These are phyloP conservation scores for Himantopus leucocephalus DNA, from an alignment of 2,113 vertebrate species.

Conservation along the genomic window DNA sequence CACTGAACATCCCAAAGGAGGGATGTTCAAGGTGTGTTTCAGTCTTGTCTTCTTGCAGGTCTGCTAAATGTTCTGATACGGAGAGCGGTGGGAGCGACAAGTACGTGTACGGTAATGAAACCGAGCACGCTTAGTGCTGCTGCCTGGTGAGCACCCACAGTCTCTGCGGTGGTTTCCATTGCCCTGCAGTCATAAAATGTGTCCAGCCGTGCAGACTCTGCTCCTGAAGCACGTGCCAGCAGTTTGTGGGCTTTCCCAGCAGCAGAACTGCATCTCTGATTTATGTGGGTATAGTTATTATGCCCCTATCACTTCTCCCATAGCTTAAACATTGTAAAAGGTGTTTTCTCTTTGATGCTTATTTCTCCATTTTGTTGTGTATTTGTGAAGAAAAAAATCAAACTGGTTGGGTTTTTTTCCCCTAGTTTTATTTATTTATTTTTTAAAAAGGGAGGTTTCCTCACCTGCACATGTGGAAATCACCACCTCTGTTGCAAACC, in stretches of 20 bases:
- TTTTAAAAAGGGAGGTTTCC: neutral
- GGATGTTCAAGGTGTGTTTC: neutral
- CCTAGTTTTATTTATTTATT: neutral
- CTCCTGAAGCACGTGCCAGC: neutral
- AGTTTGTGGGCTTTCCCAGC: neutral
- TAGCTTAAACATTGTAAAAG: neutral
- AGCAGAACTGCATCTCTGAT: rapidly evolving
- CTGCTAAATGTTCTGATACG: neutral
- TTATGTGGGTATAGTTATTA: neutral
- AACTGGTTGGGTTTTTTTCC: neutral
- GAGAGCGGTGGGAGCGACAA: neutral
- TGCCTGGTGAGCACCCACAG: neutral
- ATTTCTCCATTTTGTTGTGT: neutral
- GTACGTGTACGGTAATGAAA: neutral
- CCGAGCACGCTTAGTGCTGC: neutral
- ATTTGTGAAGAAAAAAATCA: neutral
- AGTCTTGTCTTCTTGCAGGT: neutral
- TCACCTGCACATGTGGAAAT: neutral
- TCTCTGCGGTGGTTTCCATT: neutral
- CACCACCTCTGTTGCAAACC: neutral
- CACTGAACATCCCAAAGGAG: neutral
- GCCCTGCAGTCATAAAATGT: neutral
- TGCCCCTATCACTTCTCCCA: neutral
- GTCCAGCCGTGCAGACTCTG: neutral
- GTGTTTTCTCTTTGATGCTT: neutral